Evolutionary conservation across 2,113 vertebrate species (phyloP), one percentile per base, ranked within the genome.

Genomic region (Martes martes): DNA sequence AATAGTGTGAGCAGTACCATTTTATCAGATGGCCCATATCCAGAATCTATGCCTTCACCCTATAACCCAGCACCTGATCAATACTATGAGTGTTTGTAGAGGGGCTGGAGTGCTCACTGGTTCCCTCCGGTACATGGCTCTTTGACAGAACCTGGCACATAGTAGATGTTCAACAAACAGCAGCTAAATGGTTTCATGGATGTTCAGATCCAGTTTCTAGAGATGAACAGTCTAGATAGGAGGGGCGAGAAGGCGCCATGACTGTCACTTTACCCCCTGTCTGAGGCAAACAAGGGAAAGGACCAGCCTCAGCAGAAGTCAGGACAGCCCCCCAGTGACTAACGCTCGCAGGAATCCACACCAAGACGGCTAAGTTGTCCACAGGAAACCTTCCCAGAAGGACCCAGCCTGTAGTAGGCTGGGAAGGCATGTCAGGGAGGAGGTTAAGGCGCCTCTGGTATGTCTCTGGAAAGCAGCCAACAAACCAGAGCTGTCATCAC

Each of bases 381-480:
- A 78, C 81, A 84, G 63, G 89, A 89, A 91, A 14, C 71, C 94
- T 96, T 97, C 95, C 86, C 2, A 0, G 81, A 86, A 96, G 82
- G 86, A 47, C 81, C 61, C 31, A 15, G 74, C 52, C 47, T 63
- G 31, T 8, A 52, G 69, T 6, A 36, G 74, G 84, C 80, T 73
- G 33, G 57, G 65, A 52, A 85, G 83, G 59, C 9, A 0, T 26
- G 47, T 74, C 80, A 28, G 50, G 95, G 81, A 95, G 92, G 91
- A 83, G 71, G 69, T 36, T 3, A 71, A 96, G 85, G 81, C 47
- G 8, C 89, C 96, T 95, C 87, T 95, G 91, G 84, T 78, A 63
- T 94, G 95, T 91, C 95, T 97, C 85, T 95, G 96, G 82, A 91
- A 50, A 81, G 91, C 71, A 45, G 95, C 91, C 95, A 91, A 19